These are phyloP conservation scores for Polyommatus icarus DNA, from an alignment of 2,888 invertebrate species.

Conservation along the genomic window DNA sequence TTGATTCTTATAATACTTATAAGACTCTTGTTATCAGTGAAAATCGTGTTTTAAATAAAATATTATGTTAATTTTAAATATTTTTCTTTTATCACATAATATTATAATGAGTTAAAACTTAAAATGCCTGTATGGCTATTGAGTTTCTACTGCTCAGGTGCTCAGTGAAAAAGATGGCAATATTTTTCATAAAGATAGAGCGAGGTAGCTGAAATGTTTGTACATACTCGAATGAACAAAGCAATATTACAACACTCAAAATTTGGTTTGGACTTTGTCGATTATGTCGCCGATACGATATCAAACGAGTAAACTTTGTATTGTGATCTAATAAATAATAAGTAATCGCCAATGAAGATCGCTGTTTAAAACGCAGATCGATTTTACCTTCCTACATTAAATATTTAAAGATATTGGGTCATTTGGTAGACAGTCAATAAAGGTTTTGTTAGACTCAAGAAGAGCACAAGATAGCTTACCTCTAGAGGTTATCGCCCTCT, in stretches of 20 bases:
- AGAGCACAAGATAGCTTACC: no score
- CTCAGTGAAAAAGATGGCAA: no score
- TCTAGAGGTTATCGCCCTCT: no score
- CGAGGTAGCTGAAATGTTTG: no score
- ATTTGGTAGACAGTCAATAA: background rate
- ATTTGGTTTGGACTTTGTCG: background rate
- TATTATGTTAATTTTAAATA: no score
- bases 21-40: no score
- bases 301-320: background rate
- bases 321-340: background rate
- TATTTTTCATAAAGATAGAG: no score
- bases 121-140: background rate
- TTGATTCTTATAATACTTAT: no score
- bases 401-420: background rate
- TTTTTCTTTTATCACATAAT: no score
- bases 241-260: background rate
- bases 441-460: background rate
- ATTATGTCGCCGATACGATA: background rate
- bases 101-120: no score
- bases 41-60: no score
- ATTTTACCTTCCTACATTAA: background rate
- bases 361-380: background rate
- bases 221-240: background rate
- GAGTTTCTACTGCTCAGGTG: background rate
- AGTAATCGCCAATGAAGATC: background rate